Evolutionary conservation across 2,888 invertebrate genomes (phyloP).

Genomic region (Leucophenga maculata): DNA sequence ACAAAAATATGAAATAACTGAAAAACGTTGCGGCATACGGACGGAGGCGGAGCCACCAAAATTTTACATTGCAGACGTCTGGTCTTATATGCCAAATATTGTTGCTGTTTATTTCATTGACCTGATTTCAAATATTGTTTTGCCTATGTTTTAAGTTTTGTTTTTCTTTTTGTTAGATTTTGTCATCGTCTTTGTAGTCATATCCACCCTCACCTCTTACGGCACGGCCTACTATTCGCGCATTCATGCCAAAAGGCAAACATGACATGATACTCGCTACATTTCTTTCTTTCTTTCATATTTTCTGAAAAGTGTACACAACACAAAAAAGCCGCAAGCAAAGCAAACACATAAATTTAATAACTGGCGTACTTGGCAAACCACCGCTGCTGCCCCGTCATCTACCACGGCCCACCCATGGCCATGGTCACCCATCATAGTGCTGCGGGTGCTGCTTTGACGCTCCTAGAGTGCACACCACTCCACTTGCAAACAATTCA

Average conservation of each 20-base stretch:
- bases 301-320: not conserved
- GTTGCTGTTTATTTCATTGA: constrained; percentile 69
- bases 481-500: no score
- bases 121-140: constrained; percentile 55
- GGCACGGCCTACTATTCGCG: no score
- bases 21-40: constrained; percentile 18
- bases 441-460: not conserved
- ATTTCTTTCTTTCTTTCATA: no score
- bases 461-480: not conserved
- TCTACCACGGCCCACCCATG: no score
- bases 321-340: not conserved
- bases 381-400: not conserved
- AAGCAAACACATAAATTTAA: constrained; percentile 9
- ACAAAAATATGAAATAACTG: no score
- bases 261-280: not conserved
- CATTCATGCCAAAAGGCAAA: constrained; percentile 6
- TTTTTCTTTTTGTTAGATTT: constrained; percentile 24
- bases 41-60: not conserved
- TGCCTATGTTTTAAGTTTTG: constrained; percentile 5
- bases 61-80: constrained; percentile 29
- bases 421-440: no score
- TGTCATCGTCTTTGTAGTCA: not conserved
- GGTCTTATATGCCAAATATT: constrained; percentile 61
- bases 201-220: not conserved
- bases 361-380: not conserved